phyloP scores from a whole-genome alignment of 2,797 vertebrate genomes.

The Dermochelys coriacea region DNA sequence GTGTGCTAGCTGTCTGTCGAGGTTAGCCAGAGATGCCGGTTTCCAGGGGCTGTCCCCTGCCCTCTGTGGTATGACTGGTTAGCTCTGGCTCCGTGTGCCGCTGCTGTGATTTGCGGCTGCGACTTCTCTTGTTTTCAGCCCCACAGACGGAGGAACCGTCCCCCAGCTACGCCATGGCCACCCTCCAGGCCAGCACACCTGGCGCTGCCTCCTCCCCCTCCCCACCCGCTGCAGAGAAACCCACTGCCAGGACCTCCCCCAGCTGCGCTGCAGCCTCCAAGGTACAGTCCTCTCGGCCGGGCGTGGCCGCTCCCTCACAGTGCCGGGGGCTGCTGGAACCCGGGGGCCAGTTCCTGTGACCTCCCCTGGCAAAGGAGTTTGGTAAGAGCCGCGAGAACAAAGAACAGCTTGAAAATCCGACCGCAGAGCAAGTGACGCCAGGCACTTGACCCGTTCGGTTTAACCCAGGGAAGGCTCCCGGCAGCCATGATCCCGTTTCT shows the following conservation, averaged over 20 bases:
- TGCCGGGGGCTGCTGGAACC: no score
- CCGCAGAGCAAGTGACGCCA: no score
- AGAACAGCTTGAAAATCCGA: not conserved
- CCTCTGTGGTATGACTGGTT: no score
- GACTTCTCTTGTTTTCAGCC: conserved; percentile 49
- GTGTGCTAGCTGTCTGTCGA: no score
- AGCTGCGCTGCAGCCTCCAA: conserved; percentile 72
- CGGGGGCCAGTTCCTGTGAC: not conserved
- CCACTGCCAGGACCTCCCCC: conserved; percentile 64
- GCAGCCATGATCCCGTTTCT: no score
- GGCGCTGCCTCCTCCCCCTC: conserved; percentile 30
- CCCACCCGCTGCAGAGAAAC: conserved; percentile 51
- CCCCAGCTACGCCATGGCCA: conserved; percentile 88
- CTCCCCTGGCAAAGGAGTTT: not conserved
- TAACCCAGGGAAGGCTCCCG: no score
- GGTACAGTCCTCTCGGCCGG: conserved; percentile 64
- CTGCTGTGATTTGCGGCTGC: not conserved
- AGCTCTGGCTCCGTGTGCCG: not conserved
- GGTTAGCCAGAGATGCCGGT: not conserved
- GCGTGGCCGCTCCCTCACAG: not conserved
- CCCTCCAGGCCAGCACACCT: conserved; percentile 81
- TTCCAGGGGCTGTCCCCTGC: not conserved
- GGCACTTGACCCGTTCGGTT: no score
- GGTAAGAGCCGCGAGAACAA: not conserved
- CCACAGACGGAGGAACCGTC: conserved; percentile 79